These are phyloP conservation scores for Mesocricetus auratus DNA, from an alignment of 2,113 vertebrate species.

Conservation along the genomic window DNA sequence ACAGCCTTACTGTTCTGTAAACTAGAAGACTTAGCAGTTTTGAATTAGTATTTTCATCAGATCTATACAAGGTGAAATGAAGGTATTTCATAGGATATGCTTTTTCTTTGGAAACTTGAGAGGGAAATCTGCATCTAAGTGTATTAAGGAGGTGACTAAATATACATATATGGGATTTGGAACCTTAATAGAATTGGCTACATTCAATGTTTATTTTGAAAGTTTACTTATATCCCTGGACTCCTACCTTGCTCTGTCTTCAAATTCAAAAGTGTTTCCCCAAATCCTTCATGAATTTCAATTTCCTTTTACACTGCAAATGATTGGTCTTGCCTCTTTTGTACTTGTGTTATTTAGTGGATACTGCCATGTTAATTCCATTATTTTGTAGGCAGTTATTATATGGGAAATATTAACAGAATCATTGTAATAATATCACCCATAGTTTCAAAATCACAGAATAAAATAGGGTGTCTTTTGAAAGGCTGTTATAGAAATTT, in stretches of 20 bases:
- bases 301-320: neutral
- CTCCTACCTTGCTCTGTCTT: neutral
- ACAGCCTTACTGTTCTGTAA: neutral
- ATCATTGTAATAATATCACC: neutral
- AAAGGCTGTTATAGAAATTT: neutral
- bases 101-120: neutral
- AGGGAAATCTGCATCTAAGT: no score
- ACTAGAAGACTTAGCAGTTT: neutral
- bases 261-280: neutral
- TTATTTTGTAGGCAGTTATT: neutral
- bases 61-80: neutral
- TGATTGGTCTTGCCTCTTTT: neutral
- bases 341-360: neutral
- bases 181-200: no score
- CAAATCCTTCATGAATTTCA: neutral
- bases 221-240: neutral
- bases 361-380: neutral
- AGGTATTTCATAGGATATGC: neutral
- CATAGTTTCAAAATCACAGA: neutral
- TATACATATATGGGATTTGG: neutral
- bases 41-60: neutral
- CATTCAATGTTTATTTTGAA: neutral
- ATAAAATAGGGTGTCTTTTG: neutral
- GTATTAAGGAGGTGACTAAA: neutral
- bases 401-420: neutral